A percentile compares a stretch with the other conserved stretches of the same genome.
Evolutionary conservation across 2,797 vertebrate genomes (phyloP).

Genomic region (Microctenopoma stevenorrisi): DNA sequence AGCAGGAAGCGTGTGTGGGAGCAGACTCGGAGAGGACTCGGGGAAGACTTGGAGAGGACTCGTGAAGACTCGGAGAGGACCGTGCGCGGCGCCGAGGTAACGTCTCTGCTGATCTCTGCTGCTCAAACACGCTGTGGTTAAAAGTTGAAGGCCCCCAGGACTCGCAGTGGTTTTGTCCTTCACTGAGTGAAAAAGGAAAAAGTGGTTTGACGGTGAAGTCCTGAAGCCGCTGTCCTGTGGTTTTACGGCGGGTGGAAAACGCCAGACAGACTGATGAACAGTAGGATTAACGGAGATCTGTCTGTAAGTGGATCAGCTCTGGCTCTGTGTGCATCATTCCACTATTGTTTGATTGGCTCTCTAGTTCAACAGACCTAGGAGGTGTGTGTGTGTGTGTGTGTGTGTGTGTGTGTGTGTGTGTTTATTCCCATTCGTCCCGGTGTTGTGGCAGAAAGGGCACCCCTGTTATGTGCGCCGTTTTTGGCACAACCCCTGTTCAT

Average conservation of each 20-base stretch:
- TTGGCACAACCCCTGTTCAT: no score
- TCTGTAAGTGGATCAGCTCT: slow-evolving; percentile 11
- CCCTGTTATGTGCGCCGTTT: no score
- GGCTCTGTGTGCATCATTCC: slow-evolving; percentile 19
- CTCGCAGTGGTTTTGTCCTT: not conserved
- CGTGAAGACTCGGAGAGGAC: not conserved
- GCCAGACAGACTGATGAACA: slow-evolving; percentile 54
- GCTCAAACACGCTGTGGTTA: slow-evolving; percentile 3
- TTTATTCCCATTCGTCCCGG: no score
- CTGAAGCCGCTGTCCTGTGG: not conserved
- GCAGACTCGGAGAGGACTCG: not conserved
- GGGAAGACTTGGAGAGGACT: not conserved
- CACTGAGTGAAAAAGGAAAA: not conserved
- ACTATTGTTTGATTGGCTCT: no score
- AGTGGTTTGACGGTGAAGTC: not conserved
- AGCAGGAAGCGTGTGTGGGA: not conserved
- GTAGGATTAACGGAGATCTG: slow-evolving; percentile 73
- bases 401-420: no score
- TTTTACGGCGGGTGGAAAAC: not conserved
- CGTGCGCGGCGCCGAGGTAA: slow-evolving; percentile 46
- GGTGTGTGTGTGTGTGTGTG: no score
- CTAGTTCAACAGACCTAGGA: no score
- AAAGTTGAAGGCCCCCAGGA: not conserved
- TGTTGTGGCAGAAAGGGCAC: no score
- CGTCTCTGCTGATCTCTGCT: slow-evolving; percentile 12